A percentile compares a stretch with the other conserved stretches of the same genome.
phyloP scores from a whole-genome alignment of 2,888 invertebrate genomes.

The Chamaedrilus cognettii region DNA sequence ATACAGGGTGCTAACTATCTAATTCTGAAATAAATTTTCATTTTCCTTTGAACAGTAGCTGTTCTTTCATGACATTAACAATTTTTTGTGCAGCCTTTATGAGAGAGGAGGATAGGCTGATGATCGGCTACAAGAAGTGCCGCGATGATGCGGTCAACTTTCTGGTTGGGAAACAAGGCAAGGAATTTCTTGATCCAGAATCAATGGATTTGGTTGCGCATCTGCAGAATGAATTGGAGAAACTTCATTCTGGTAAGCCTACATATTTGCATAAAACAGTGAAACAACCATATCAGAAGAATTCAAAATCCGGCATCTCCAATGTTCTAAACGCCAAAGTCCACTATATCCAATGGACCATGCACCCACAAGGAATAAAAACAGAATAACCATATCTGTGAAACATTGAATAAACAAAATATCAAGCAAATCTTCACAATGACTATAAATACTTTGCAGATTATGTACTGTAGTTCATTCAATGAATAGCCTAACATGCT shows the following conservation, averaged over 20 bases:
- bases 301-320: neutral
- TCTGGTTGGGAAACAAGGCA: conserved; percentile 68
- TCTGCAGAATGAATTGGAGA: conserved; percentile 7
- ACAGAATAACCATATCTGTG: neutral
- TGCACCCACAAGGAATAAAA: neutral
- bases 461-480: no score
- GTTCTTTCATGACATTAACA: no score
- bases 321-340: no score
- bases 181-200: neutral
- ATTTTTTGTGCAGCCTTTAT: no score
- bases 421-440: no score
- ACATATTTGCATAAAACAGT: neutral
- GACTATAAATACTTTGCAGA: no score
- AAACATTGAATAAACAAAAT: neutral
- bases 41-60: no score
- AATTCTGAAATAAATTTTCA: no score
- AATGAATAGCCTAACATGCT: no score
- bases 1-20: no score
- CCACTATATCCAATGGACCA: no score
- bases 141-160: conserved; percentile 87
- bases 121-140: conserved; percentile 82
- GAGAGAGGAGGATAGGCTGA: neutral
- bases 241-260: neutral
- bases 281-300: neutral
- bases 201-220: neutral